A percentile compares a stretch with the other conserved stretches of the same genome.
Conservation (phyloP, 2,888 invertebrate species). For the Drosophila multiciliata region DNA sequence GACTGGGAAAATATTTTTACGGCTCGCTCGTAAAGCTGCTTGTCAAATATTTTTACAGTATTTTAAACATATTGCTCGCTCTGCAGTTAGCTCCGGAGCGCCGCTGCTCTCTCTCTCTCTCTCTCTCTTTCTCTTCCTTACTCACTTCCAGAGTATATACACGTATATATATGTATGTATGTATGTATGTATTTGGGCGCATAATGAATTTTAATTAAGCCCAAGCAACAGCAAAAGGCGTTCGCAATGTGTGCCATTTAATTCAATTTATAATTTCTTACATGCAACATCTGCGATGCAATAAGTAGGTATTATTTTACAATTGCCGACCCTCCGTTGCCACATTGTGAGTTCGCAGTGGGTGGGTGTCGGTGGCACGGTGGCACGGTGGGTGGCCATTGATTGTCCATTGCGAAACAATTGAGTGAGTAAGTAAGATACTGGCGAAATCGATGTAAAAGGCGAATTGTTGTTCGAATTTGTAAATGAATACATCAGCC, state of each 20-base stretch:
- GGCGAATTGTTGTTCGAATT: slow-evolving; percentile 48
- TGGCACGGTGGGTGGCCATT: background rate
- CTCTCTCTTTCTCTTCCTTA: too few relatives aligned
- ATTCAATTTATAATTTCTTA: slow-evolving; percentile 76
- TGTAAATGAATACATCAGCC: slow-evolving; percentile 42
- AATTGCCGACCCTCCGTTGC: slow-evolving; percentile 20
- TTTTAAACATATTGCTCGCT: slow-evolving; percentile 56
- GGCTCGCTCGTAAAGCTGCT: slow-evolving; percentile 71
- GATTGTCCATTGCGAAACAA: slow-evolving; percentile 52
- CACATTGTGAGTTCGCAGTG: slow-evolving; percentile 15
- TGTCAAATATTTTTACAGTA: slow-evolving; percentile 73
- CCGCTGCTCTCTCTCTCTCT: background rate
- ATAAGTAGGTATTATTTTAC: slow-evolving; percentile 28
- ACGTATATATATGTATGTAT: background rate
- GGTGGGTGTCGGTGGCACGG: too few relatives aligned
- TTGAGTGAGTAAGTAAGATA: slow-evolving; percentile 54
- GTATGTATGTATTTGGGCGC: slow-evolving; percentile 29
- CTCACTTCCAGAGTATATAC: background rate
- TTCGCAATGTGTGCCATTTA: slow-evolving; percentile 66
- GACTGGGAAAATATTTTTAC: slow-evolving; percentile 66
- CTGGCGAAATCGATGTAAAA: slow-evolving; percentile 58
- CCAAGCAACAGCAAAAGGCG: slow-evolving; percentile 53
- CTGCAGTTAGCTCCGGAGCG: background rate
- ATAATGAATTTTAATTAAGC: slow-evolving; percentile 77
- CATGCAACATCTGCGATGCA: slow-evolving; percentile 31